These are phyloP conservation scores for Axea sp. DNA, from an alignment of 2,888 invertebrate species.

Conservation along the genomic window DNA sequence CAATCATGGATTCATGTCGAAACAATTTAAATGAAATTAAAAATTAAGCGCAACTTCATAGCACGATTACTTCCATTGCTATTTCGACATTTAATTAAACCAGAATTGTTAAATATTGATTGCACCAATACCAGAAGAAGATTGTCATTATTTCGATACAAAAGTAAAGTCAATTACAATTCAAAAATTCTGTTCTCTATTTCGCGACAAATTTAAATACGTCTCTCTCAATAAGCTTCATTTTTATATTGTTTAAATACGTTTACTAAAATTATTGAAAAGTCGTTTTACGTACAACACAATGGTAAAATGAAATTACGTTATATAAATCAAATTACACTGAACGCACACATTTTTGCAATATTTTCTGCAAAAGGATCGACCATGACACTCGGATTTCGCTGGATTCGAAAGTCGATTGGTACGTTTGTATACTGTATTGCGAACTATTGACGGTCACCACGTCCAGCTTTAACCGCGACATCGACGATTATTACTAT, in stretches of 20 bases:
- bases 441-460: slow-evolving; percentile 45
- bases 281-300: too few species aligned
- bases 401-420: slow-evolving; percentile 71
- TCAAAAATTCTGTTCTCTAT: too few species aligned
- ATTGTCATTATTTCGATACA: too few species aligned
- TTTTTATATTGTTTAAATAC: too few species aligned
- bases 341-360: too few species aligned
- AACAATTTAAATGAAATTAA: slow-evolving; percentile 41
- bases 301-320: too few species aligned
- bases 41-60: slow-evolving; percentile 23
- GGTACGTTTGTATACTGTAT: slow-evolving; percentile 53
- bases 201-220: too few species aligned
- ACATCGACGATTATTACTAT: slow-evolving; percentile 66
- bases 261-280: too few species aligned
- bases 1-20: slow-evolving; percentile 38
- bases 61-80: slow-evolving; percentile 4
- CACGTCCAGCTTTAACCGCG: slow-evolving; percentile 63
- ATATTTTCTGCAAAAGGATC: slow-evolving; percentile 50
- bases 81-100: slow-evolving; percentile 18
- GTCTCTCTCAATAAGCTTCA: too few species aligned
- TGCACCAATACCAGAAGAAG: too few species aligned
- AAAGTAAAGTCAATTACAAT: too few species aligned
- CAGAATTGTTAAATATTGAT: slow-evolving; percentile 2
- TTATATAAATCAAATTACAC: too few species aligned
- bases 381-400: slow-evolving; percentile 72